Percentiles rank a stretch among this genome's conserved stretches.
phyloP scores from a whole-genome alignment of 2,888 invertebrate genomes.

The Ichneumon xanthorius region DNA sequence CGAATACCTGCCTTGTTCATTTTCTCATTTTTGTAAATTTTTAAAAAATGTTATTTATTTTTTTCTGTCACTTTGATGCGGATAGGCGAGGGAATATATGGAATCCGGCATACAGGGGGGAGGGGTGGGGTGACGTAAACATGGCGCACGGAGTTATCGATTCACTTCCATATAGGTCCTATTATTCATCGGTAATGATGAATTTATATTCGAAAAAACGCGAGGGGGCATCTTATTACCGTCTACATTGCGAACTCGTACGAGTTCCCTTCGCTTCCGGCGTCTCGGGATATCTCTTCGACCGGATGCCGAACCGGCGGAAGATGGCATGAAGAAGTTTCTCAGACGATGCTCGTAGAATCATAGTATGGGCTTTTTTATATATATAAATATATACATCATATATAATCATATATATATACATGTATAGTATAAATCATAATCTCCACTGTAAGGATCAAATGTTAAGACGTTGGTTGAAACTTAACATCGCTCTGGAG shows the following conservation, averaged over 20 bases:
- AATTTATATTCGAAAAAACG: constrained; percentile 60
- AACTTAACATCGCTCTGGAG: too few relatives aligned
- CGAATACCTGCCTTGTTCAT: constrained; percentile 54
- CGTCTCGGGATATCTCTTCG: constrained; percentile 41
- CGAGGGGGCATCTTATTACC: constrained; percentile 49
- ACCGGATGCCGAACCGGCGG: constrained; percentile 29
- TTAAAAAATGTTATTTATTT: not conserved
- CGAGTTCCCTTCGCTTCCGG: constrained; percentile 59
- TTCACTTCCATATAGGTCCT: not conserved
- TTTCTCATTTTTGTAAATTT: not conserved
- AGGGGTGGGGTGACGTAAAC: not conserved
- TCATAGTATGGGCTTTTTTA: constrained; percentile 19
- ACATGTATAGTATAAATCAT: not conserved
- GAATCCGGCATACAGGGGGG: not conserved
- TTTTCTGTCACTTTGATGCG: not conserved
- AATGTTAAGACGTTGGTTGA: too few relatives aligned
- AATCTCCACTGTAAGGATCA: not conserved
- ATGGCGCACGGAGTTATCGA: not conserved
- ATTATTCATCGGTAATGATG: constrained; percentile 14
- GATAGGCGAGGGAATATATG: not conserved
- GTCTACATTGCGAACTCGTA: constrained; percentile 20
- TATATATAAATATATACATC: not conserved
- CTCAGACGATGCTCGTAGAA: constrained; percentile 20
- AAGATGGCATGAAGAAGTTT: constrained; percentile 46
- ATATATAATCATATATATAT: too few relatives aligned